A percentile compares a stretch with the other conserved stretches of the same genome.
phyloP scores from a whole-genome alignment of 2,113 vertebrate species.

The Heloderma charlesbogerti region DNA sequence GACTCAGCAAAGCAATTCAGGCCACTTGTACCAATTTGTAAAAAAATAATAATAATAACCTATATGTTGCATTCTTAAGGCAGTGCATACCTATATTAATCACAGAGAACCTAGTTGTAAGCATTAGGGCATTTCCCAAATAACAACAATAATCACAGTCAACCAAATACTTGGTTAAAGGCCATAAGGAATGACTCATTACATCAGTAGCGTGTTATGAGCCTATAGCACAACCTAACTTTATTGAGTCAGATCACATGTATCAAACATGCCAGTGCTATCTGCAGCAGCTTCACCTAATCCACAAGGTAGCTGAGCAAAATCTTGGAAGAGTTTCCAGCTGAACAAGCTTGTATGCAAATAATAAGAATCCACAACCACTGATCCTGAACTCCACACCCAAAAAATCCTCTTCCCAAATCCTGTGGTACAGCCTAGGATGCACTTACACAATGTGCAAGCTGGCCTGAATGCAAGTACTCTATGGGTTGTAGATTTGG shows the following conservation, averaged over 20 bases:
- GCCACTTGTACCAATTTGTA: fast-evolving
- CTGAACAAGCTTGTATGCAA: neutral
- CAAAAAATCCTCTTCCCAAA: neutral
- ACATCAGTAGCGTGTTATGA: neutral
- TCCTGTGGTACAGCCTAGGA: fast-evolving
- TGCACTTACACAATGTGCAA: neutral
- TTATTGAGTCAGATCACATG: neutral
- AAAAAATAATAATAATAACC: neutral
- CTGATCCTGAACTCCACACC: neutral
- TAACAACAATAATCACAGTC: neutral
- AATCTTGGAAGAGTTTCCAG: too few relatives aligned
- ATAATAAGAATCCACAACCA: neutral
- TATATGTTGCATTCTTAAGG: neutral
- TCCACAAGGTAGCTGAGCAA: neutral
- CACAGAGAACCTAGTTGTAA: neutral
- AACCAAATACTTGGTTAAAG: neutral
- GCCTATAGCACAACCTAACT: slow-evolving; percentile 3
- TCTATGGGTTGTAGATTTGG: neutral
- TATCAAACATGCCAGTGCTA: neutral
- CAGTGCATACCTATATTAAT: fast-evolving
- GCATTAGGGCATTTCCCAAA: neutral
- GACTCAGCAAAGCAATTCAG: neutral
- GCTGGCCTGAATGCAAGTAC: neutral
- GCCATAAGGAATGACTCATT: neutral
- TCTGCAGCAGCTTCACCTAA: neutral